Conservation (phyloP, 2,797 vertebrate genomes). For the Pristis pectinata region DNA sequence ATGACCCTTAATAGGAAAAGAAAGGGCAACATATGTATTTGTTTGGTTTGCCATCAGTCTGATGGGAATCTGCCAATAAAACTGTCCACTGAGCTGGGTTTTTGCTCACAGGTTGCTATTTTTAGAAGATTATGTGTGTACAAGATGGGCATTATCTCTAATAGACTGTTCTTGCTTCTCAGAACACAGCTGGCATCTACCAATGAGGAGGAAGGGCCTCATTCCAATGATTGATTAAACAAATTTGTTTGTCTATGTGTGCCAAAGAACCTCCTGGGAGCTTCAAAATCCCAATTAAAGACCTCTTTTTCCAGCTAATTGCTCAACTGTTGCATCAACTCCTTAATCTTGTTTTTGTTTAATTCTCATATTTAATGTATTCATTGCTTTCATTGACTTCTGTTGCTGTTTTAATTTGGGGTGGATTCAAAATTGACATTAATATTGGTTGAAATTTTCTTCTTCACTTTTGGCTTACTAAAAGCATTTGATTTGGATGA, state of each 20-base stretch:
- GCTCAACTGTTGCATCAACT: not conserved
- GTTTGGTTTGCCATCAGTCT: not conserved
- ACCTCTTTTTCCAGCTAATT: slow-evolving; percentile 13
- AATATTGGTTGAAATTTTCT: not conserved
- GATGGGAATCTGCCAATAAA: not conserved
- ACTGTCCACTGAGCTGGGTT: not conserved
- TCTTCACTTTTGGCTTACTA: too few species aligned
- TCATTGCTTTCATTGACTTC: not conserved
- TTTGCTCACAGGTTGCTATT: not conserved
- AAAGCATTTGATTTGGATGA: not conserved
- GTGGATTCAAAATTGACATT: not conserved
- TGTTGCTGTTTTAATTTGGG: not conserved
- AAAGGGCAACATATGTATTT: not conserved
- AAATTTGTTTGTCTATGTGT: not conserved
- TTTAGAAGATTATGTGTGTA: not conserved
- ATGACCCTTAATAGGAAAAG: not conserved
- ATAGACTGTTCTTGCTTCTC: not conserved
- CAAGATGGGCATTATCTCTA: not conserved
- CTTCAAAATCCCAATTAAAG: not conserved
- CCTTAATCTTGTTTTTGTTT: not conserved
- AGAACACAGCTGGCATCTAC: not conserved
- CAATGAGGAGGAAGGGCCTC: too few species aligned
- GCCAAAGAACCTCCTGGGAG: not conserved
- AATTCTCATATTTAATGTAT: not conserved
- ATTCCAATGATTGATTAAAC: slow-evolving; percentile 10